phyloP scores from a whole-genome alignment of 2,113 vertebrate species.

The Diphyllodes magnificus region DNA sequence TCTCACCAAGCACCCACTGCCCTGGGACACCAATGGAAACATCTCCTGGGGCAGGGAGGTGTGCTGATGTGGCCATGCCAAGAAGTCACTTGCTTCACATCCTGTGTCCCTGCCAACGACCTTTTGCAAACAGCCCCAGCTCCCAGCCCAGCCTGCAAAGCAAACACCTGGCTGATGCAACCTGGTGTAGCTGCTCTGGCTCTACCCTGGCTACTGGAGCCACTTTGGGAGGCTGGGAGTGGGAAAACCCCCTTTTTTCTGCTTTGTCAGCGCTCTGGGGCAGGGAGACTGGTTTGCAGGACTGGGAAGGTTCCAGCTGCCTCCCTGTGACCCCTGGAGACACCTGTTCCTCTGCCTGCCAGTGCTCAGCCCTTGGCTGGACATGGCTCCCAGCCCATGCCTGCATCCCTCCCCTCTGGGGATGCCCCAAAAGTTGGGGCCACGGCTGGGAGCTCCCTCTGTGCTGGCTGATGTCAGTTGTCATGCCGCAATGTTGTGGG shows the following conservation, averaged over 20 bases:
- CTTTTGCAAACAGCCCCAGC: not conserved
- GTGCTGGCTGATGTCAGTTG: rapidly evolving
- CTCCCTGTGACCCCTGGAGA: not conserved
- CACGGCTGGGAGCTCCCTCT: rapidly evolving
- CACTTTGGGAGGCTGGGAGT: not conserved
- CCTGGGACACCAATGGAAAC: not conserved
- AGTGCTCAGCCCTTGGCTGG: not conserved
- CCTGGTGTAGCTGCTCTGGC: not conserved
- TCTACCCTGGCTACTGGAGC: not conserved
- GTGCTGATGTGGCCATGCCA: not conserved
- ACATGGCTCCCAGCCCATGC: not conserved
- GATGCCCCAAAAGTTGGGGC: no score
- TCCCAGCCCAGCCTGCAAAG: slow-evolving; percentile 51
- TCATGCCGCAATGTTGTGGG: not conserved
- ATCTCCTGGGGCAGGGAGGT: not conserved
- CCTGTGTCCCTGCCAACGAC: not conserved
- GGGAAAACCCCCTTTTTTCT: rapidly evolving
- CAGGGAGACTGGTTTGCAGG: not conserved
- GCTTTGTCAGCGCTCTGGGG: not conserved
- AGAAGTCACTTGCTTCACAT: not conserved
- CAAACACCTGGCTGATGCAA: slow-evolving; percentile 35
- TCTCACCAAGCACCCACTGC: rapidly evolving
- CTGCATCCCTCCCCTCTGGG: not conserved
- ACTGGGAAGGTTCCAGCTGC: not conserved
- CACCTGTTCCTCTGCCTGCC: not conserved